phyloP scores from a whole-genome alignment of 1,140 invertebrate species.

The Ceratosolen fusciceps region DNA sequence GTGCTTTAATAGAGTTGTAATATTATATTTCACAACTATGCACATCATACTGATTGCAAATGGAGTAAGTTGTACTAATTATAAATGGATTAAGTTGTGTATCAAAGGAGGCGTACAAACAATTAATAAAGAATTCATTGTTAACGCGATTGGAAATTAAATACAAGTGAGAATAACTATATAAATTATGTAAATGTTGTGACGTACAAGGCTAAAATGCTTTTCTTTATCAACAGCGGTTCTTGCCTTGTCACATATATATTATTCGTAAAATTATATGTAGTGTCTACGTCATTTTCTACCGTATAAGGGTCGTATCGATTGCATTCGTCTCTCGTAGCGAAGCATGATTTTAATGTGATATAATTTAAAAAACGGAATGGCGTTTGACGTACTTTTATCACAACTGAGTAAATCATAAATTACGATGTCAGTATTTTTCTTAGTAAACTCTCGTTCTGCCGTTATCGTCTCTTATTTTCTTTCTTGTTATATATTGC shows the following conservation, averaged over 20 bases:
- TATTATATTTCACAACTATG: no score
- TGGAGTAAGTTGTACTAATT: no score
- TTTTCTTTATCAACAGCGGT: not conserved
- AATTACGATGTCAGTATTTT: slow-evolving; percentile 25
- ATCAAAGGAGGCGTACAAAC: not conserved
- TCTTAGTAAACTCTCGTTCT: not conserved
- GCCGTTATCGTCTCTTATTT: not conserved
- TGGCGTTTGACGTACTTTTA: not conserved
- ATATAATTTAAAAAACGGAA: slow-evolving; percentile 38
- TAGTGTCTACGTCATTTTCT: no score
- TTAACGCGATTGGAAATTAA: not conserved
- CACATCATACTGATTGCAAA: no score
- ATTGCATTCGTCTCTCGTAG: not conserved
- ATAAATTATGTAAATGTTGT: not conserved
- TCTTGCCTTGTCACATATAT: no score
- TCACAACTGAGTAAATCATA: slow-evolving; percentile 15
- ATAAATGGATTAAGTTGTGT: no score
- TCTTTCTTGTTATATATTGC: no score
- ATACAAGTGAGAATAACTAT: not conserved
- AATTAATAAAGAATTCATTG: not conserved
- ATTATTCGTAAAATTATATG: no score
- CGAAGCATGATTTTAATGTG: slow-evolving; percentile 25
- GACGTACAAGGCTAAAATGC: not conserved
- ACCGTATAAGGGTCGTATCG: no score
- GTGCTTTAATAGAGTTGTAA: no score